Percentiles rank a stretch among this genome's conserved stretches.
Conservation (phyloP, 2,113 vertebrate genomes). For the Barbus barbus region DNA sequence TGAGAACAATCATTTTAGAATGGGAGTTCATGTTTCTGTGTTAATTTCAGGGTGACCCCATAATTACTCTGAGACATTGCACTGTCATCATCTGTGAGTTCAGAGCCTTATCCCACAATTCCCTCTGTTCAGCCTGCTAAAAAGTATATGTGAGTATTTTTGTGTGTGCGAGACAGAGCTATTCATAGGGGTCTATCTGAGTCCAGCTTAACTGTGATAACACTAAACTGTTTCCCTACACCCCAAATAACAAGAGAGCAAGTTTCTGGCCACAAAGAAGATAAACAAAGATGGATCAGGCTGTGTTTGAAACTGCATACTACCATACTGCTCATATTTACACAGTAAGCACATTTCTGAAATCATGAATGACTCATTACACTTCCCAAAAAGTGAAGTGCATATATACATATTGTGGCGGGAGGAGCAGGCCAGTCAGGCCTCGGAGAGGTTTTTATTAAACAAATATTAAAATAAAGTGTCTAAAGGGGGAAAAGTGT, state of each 20-base stretch:
- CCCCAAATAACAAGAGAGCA: slow-evolving; percentile 9
- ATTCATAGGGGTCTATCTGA: slow-evolving; percentile 19
- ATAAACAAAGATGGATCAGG: not conserved
- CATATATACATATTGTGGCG: too few relatives aligned
- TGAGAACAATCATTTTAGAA: slow-evolving; percentile 60
- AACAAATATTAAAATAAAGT: too few relatives aligned
- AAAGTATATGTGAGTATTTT: not conserved
- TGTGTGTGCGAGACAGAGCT: slow-evolving; percentile 2
- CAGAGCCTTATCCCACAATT: slow-evolving; percentile 50
- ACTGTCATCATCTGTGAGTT: slow-evolving; percentile 46
- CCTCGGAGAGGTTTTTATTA: too few relatives aligned
- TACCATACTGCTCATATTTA: not conserved
- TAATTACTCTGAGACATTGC: slow-evolving; percentile 48
- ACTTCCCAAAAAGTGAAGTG: not conserved
- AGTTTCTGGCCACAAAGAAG: not conserved
- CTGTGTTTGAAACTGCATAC: not conserved
- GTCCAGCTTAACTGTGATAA: slow-evolving; percentile 26
- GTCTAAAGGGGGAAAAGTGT: too few relatives aligned
- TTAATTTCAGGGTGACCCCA: slow-evolving; percentile 57
- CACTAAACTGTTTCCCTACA: slow-evolving; percentile 18
- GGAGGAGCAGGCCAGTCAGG: too few relatives aligned
- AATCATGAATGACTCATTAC: not conserved
- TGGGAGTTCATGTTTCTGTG: slow-evolving; percentile 54
- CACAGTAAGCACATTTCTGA: not conserved
- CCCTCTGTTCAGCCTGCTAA: slow-evolving; percentile 40